A percentile compares a stretch with the other conserved stretches of the same genome.
Conservation (phyloP, 2,113 vertebrate genomes). For the Dasyprocta punctata region DNA sequence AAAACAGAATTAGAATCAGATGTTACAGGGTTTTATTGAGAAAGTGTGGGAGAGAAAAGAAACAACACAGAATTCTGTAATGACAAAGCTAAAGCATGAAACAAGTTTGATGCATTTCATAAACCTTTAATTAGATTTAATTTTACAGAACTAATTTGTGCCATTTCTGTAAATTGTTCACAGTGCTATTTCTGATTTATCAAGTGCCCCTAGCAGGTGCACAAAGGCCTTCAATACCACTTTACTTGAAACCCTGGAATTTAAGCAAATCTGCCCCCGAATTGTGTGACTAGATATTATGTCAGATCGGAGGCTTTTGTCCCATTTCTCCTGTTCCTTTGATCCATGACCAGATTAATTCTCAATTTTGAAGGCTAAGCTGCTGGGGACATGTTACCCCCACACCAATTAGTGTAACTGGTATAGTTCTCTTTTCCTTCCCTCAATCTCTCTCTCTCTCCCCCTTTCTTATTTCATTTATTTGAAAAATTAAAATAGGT, state of each 20-base stretch:
- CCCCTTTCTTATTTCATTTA: not conserved
- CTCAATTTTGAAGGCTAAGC: not conserved
- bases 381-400: not conserved
- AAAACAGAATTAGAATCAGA: conserved; percentile 54
- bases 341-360: not conserved
- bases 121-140: not conserved
- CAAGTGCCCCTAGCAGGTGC: fast-evolving
- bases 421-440: fast-evolving
- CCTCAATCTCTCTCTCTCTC: fast-evolving
- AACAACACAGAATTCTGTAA: not conserved
- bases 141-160: not conserved
- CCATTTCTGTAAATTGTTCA: not conserved
- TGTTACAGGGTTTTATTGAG: conserved; percentile 44
- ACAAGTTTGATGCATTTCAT: not conserved
- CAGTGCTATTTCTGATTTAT: not conserved
- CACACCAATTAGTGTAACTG: fast-evolving
- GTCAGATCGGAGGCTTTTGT: not conserved
- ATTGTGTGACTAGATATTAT: not conserved
- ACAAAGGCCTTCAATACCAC: not conserved
- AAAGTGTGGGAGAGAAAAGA: not conserved
- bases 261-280: not conserved
- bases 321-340: not conserved
- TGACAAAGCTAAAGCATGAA: not conserved
- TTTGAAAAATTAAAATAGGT: not conserved
- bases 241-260: not conserved